Percentiles rank a stretch among this genome's conserved stretches.
phyloP scores from a whole-genome alignment of 2,113 vertebrate genomes.

The Todiramphus chloris region DNA sequence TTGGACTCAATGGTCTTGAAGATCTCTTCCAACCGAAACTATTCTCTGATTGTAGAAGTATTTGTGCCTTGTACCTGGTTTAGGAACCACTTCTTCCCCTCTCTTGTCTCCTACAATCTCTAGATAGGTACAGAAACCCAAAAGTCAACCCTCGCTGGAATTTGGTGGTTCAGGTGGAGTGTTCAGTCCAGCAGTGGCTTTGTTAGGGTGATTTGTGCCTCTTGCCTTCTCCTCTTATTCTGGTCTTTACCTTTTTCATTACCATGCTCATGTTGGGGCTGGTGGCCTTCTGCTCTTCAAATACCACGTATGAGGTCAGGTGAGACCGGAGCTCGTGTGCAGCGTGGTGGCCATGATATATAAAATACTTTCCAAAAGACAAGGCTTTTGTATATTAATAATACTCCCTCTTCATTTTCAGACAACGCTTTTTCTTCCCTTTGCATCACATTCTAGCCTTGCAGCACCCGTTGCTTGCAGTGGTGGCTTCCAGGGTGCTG shows the following conservation, averaged over 20 bases:
- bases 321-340: accelerated
- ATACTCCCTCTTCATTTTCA: background rate
- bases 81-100: background rate
- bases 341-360: background rate
- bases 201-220: background rate
- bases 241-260: background rate
- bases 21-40: background rate
- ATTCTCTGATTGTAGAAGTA: background rate
- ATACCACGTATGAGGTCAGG: background rate
- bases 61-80: background rate
- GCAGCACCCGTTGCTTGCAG: background rate
- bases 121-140: background rate
- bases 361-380: background rate
- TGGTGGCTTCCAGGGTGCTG: background rate
- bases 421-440: background rate
- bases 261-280: too few species aligned
- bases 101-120: background rate
- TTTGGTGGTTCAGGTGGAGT: background rate
- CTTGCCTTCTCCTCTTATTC: background rate
- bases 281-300: background rate
- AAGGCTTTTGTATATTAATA: background rate
- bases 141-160: background rate
- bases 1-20: too few species aligned
- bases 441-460: background rate
- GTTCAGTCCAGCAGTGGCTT: background rate